These are phyloP conservation scores for Ectemnius continuus DNA, from an alignment of 2,888 invertebrate species.

Conservation along the genomic window DNA sequence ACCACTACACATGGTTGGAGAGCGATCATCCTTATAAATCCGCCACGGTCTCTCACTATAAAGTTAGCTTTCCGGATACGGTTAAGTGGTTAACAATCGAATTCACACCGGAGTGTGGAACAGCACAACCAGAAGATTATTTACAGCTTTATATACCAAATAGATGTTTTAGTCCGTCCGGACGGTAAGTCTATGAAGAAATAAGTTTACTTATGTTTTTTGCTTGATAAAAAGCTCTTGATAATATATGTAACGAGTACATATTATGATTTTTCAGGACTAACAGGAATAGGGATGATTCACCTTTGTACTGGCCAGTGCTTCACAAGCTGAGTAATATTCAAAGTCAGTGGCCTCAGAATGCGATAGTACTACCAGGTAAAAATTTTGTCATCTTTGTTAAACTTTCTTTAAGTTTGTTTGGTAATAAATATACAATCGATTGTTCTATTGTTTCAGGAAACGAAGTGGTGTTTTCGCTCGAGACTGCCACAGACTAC, in stretches of 20 bases:
- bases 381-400: slow-evolving; percentile 24
- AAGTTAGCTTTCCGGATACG: slow-evolving; percentile 91
- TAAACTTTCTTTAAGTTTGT: background rate
- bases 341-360: slow-evolving; percentile 90
- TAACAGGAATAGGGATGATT: slow-evolving; percentile 57
- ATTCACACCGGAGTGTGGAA: slow-evolving; percentile 94
- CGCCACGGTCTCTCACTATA: slow-evolving; percentile 90
- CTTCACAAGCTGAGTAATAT: slow-evolving; percentile 83
- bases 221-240: background rate
- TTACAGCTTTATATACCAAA: slow-evolving; percentile 86
- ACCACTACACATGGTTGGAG: slow-evolving; percentile 94
- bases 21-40: slow-evolving; percentile 98
- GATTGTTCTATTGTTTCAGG: slow-evolving; percentile 78
- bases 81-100: slow-evolving; percentile 96
- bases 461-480: slow-evolving; percentile 95
- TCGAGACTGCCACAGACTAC: slow-evolving; percentile 97
- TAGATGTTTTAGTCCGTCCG: slow-evolving; percentile 47
- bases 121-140: slow-evolving; percentile 95
- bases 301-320: slow-evolving; percentile 82
- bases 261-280: background rate
- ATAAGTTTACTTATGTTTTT: background rate
- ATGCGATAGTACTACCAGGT: slow-evolving; percentile 90
- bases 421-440: background rate
- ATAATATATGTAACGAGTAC: background rate
- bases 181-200: slow-evolving; percentile 58